Evolutionary conservation across 2,797 vertebrate genomes (phyloP).

Genomic region (Sebastiscus albofasciatus): DNA sequence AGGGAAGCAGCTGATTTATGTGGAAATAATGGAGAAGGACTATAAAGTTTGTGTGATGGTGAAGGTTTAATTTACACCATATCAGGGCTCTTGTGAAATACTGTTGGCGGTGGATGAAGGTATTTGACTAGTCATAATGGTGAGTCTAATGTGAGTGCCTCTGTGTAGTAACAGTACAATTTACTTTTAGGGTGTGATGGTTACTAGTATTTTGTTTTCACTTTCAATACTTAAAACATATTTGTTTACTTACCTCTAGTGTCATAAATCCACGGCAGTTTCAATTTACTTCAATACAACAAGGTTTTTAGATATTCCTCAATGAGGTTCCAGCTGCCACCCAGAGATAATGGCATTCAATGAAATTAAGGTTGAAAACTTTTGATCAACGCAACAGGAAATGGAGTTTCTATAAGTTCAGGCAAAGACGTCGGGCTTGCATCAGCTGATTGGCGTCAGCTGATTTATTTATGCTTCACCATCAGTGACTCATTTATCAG

Average conservation of each 20-base stretch:
- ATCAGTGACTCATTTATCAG: conserved; percentile 24
- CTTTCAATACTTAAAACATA: too few relatives aligned
- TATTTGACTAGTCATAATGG: not conserved
- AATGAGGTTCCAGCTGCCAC: fast-evolving
- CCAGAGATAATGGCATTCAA: too few relatives aligned
- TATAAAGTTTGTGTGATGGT: not conserved
- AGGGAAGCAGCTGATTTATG: conserved; percentile 44
- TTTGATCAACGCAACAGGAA: too few relatives aligned
- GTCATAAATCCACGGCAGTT: too few relatives aligned
- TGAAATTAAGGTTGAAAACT: too few relatives aligned
- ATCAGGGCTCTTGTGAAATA: conserved; percentile 38
- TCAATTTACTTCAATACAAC: too few relatives aligned
- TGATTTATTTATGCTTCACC: conserved; percentile 13
- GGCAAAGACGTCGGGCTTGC: fast-evolving
- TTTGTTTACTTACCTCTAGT: too few relatives aligned
- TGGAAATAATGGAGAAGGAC: conserved; percentile 14
- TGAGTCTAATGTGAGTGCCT: not conserved
- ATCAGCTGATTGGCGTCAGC: conserved; percentile 6
- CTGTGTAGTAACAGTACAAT: not conserved
- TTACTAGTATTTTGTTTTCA: not conserved
- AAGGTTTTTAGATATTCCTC: too few relatives aligned
- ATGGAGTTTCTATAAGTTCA: fast-evolving
- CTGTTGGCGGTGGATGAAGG: not conserved
- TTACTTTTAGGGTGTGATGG: not conserved
- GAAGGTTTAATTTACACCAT: conserved; percentile 23